Evolutionary conservation across 2,113 vertebrate species (phyloP).

Genomic region (Varanus komodoensis): DNA sequence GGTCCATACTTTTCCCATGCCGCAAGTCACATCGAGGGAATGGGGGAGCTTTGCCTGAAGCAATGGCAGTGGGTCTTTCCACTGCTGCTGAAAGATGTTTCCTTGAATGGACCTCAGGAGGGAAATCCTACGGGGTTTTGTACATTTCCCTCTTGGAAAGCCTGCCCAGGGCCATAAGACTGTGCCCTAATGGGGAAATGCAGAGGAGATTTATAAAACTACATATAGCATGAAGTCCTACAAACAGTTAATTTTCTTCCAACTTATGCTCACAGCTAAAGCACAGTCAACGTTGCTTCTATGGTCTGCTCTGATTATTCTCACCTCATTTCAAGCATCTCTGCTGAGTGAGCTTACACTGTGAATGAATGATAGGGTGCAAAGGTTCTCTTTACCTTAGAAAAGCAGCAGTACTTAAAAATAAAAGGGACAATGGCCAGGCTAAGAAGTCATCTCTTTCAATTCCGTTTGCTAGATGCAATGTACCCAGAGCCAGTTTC

Average conservation of each 20-base stretch:
- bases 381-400: slow-evolving; percentile 21
- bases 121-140: no score
- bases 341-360: slow-evolving; percentile 13
- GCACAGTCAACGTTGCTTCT: slow-evolving; percentile 15
- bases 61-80: no score
- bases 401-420: slow-evolving; percentile 13
- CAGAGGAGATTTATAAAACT: background rate
- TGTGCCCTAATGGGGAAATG: background rate
- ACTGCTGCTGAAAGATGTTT: no score
- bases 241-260: background rate
- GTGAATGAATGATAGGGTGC: background rate
- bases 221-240: background rate
- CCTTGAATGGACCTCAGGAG: no score
- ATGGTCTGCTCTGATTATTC: background rate
- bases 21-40: no score
- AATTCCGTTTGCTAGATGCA: slow-evolving; percentile 38
- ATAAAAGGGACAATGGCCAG: background rate
- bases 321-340: slow-evolving; percentile 1
- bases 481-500: slow-evolving; percentile 36
- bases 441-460: slow-evolving; percentile 29
- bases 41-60: no score
- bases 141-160: no score
- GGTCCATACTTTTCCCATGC: no score
- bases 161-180: no score
- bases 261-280: background rate